Evolutionary conservation across 2,797 vertebrate genomes (phyloP), one percentile per base, ranked within the genome.

Genomic region (Scyliorhinus canicula): DNA sequence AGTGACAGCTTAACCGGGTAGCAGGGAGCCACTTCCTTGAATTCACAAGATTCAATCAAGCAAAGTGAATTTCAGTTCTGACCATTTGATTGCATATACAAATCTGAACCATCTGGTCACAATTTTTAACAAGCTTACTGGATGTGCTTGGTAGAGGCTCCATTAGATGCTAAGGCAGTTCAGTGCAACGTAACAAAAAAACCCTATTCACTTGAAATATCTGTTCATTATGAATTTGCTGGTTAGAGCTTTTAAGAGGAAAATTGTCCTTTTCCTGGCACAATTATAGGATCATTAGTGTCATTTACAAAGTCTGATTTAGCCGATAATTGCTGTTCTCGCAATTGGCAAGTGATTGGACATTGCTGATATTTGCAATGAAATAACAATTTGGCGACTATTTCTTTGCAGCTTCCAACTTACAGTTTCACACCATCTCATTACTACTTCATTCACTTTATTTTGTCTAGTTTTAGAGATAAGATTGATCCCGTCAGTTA

Each of bases 11-110:
- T 91, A 91, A 91, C n/a, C 60, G n/a, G 88, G 57, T 19, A 65
- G 60, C 57, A 65, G 88, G 88, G n/a, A 91, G 88, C 88, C n/a
- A 12, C 21, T n/a, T 44, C n/a, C 40, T 65, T 9, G n/a, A 91
- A 65, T 63, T 65, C 88, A 44, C 88, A 21, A 91, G 88, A 91
- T 91, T 91, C 88, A 91, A 91, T 91, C 88, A 91, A 40, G 35
- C 86, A 90, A 44, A 65, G 35, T 91, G 60, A 65, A 65, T 91
- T 91, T 65, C 44, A 44, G n/a, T 91, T 91, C 88, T 91, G 88
- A 91, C 60, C 57, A 91, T 91, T 91, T 65, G 60, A 91, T 91
- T 91, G 60, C 88, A 91, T 26, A 65, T 91, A n/a, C 35, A 91
- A 65, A 65, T 91, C 19, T 63, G 88, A 63, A 91, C 88, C 88